A percentile compares a stretch with the other conserved stretches of the same genome.
Conservation (phyloP, 2,113 vertebrate species). For the Mohoua ochrocephala region DNA sequence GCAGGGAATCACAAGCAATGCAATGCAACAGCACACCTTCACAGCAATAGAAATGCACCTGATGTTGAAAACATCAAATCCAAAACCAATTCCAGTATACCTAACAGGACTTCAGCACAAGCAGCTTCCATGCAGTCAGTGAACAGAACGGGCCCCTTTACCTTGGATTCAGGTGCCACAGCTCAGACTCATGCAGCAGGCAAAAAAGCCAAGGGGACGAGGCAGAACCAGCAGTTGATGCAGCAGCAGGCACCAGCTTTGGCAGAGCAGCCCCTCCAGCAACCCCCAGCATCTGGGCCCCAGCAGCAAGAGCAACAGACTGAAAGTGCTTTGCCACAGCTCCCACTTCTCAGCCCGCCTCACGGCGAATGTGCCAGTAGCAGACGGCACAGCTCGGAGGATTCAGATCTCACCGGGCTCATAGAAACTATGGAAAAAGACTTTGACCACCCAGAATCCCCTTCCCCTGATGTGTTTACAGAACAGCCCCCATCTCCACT, state of each 20-base stretch:
- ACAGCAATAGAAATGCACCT: conserved; percentile 72
- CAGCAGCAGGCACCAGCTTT: conserved; percentile 65
- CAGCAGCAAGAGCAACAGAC: conserved; percentile 72
- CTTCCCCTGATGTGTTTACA: conserved; percentile 78
- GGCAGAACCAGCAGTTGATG: conserved; percentile 63
- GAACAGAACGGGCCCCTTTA: conserved; percentile 67
- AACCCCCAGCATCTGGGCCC: conserved; percentile 64
- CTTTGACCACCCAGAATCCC: conserved; percentile 85
- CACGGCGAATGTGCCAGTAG: conserved; percentile 64
- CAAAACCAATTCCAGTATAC: conserved; percentile 70
- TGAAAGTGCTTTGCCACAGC: conserved; percentile 56
- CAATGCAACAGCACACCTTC: conserved; percentile 67
- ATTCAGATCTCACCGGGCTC: conserved; percentile 86
- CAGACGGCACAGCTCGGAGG: conserved; percentile 80
- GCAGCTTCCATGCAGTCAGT: conserved; percentile 61
- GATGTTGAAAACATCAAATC: conserved; percentile 80
- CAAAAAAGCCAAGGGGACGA: conserved; percentile 75
- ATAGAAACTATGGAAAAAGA: conserved; percentile 96
- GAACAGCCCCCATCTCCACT: conserved; percentile 83
- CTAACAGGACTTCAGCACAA: conserved; percentile 79
- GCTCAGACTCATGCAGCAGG: conserved; percentile 71
- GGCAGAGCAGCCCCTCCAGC: conserved; percentile 72
- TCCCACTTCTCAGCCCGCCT: conserved; percentile 4
- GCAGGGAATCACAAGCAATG: conserved; percentile 78
- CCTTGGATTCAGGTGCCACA: conserved; percentile 67